Base-by-base conservation (phyloP, 2,113 vertebrate genomes). In the Asarcornis scutulata region DNA sequence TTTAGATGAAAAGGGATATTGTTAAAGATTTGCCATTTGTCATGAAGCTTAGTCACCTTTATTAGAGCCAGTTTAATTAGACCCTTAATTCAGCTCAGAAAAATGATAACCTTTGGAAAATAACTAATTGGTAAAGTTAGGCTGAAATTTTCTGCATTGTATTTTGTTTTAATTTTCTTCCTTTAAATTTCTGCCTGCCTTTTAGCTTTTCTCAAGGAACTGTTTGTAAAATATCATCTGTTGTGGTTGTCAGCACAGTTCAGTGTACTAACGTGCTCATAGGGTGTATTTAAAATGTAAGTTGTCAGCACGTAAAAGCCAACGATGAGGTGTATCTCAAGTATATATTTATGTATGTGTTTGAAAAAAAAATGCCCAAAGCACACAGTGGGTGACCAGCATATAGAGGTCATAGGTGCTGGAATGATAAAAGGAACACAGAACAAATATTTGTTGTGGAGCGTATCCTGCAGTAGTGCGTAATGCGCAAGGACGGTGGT, bases 401-500 rank as follows among this genome's bases (percentile, higher is more conserved):
- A 11, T 1, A 13, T 25, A 59, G n/a, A 27, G 40, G 27, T 46
- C 7, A 0, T 17, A 36, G 25, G 2, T 66, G 27, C 31, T 73
- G 27, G n/a, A 66, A 71, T 2, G 12, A 13, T 17, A 32, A 48
- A 50, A 53, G 38, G 53, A 48, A 7, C 15, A 14, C 46, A 23
- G 38, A 73, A 6, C 2, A 0, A 4, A 1, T 6, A 2, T 9
- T 5, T 48, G 13, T 16, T 44, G 21, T 44, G 42, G n/a, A 0
- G 29, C 29, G 7, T 16, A 13, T 68, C 25, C 48, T 83, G 53
- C 32, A 60, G 36, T 17, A 52, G 23, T 42, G 18, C 72, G 60
- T 1, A 2, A 13, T 29, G 55, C 13, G 32, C 0, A 0, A 12
- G 44, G 56, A 71, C 11, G 13, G 14, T 46, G 13, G 5, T 55